A percentile compares a stretch with the other conserved stretches of the same genome.
Conservation (phyloP, 2,797 vertebrate species). For the Coregonus ussuriensis region DNA sequence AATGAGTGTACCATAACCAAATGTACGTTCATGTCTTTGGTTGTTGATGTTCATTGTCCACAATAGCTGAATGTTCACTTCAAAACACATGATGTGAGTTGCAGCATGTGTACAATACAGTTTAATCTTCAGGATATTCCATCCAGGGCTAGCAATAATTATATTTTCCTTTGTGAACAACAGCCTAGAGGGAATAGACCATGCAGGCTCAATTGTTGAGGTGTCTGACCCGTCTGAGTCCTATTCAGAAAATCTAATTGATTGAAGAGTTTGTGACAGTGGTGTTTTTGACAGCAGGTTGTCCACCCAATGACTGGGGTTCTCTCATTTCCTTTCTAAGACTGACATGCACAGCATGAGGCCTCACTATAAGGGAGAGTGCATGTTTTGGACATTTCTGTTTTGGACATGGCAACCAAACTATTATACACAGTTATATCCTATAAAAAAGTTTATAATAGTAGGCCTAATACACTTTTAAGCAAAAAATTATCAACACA, state of each 20-base stretch:
- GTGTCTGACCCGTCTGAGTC: background rate
- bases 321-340: slow-evolving; percentile 51
- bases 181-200: background rate
- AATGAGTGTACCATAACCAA: no score
- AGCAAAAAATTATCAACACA: background rate
- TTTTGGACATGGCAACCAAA: slow-evolving; percentile 54
- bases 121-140: background rate
- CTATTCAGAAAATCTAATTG: background rate
- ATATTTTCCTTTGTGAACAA: background rate
- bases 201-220: no score
- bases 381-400: slow-evolving; percentile 65
- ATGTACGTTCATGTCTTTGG: background rate
- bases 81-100: background rate
- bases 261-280: background rate
- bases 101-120: background rate
- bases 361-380: slow-evolving; percentile 23
- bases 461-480: background rate
- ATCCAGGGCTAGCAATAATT: background rate
- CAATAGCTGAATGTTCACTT: background rate
- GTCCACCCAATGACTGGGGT: slow-evolving; percentile 37
- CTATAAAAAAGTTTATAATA: background rate
- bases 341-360: slow-evolving; percentile 47
- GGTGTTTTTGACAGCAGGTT: slow-evolving; percentile 51
- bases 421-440: background rate
- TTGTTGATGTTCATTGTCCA: background rate